Evolutionary conservation across 2,113 vertebrate genomes (phyloP).

Genomic region (Chitala chitala): DNA sequence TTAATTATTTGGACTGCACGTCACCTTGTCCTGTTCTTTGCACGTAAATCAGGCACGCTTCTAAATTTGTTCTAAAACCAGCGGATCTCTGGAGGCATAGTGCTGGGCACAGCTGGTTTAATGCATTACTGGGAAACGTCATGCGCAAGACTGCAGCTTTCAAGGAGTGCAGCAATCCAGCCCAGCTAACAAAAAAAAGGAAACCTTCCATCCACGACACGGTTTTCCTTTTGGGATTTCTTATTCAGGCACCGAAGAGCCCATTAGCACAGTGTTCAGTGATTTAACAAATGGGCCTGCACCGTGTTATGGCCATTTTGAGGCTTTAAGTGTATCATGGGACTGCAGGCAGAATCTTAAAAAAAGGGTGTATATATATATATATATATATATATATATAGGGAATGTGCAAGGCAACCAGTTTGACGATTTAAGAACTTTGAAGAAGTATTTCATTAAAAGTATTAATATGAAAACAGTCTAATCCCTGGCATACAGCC

Average conservation of each 20-base stretch:
- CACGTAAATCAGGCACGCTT: too few species aligned
- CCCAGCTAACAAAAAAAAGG: background rate
- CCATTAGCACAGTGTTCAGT: background rate
- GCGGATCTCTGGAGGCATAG: too few species aligned
- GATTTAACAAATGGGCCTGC: background rate
- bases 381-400: too few species aligned
- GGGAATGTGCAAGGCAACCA: background rate
- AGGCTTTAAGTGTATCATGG: background rate
- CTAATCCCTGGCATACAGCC: background rate
- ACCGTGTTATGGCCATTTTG: background rate
- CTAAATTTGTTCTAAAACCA: too few species aligned
- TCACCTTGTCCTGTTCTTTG: too few species aligned
- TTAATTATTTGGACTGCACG: too few species aligned
- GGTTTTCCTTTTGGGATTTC: background rate
- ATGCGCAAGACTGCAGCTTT: background rate
- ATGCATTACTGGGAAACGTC: background rate
- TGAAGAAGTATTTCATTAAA: background rate
- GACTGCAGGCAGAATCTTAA: background rate
- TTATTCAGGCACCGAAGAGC: background rate
- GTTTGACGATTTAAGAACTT: background rate
- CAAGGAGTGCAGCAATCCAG: background rate
- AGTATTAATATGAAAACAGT: background rate
- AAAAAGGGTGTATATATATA: background rate
- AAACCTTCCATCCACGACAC: background rate
- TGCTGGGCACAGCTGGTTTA: too few species aligned